Base-by-base conservation (phyloP, 2,797 vertebrate species). In the Hyperoplus lanceolatus region DNA sequence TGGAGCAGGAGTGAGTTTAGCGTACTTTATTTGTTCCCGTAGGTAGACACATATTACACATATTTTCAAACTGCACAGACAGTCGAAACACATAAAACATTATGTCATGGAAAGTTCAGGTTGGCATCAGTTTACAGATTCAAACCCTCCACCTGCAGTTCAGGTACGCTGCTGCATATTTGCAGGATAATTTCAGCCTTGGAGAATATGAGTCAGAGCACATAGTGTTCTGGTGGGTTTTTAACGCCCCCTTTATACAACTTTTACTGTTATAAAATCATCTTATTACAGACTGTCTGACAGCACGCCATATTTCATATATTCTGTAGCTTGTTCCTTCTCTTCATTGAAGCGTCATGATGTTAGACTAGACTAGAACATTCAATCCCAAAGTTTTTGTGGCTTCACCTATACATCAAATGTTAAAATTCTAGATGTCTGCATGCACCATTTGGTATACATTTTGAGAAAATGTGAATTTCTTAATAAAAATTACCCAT, bases 71-170 rank as follows among this genome's bases (percentile, higher is more conserved):
- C 29, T 29, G 29, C 29, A 29, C 29, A 29, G 29, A 29, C 29
- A 29, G 29, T 29, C 29, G 29, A 29, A 29, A 29, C 29, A 29
- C 29, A 29, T 29, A 29, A 29, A 29, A 29, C 29, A 29, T 29
- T 29, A 29, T 29, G 29, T 29, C 29, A 29, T 29, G 29, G 29
- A 29, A 29, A 29, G 29, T 53, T 58, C n/a, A 56, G 8, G 12
- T 61, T 59, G 55, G 71, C 58, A 63, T 72, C 43, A 12, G 4
- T 45, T 50, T 49, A 18, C 49, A 57, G 0, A 72, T 70, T 53
- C 2, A 12, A 16, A 71, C 14, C 15, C 18, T 55, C 14, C 29
- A 14, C 63, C 29, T 16, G 6, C 15, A 54, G 49, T n/a, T 0
- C 4, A 36, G 21, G 29, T 36, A 21, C 0, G 14, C 6, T 16